phyloP scores from a whole-genome alignment of 2,797 vertebrate genomes.

The Phataginus tricuspis region DNA sequence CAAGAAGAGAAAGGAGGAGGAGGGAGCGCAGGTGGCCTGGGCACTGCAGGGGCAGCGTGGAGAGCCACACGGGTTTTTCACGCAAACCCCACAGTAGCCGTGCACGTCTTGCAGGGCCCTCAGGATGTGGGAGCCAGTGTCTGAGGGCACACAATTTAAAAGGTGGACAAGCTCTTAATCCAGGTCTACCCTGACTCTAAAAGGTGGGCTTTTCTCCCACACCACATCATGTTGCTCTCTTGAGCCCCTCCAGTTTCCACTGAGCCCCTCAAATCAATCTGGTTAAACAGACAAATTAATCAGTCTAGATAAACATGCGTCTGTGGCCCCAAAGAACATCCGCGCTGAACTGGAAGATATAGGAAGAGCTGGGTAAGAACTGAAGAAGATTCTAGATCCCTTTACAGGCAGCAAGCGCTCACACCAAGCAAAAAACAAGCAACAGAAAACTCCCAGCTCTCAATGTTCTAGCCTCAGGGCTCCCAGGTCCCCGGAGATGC shows the following conservation, averaged over 20 bases:
- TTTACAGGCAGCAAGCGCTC: background rate
- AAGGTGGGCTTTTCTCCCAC: background rate
- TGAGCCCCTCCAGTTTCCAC: background rate
- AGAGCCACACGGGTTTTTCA: background rate
- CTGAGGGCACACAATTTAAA: background rate
- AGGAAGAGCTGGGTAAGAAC: background rate
- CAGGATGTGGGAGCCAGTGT: fast-evolving
- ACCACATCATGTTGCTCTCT: background rate
- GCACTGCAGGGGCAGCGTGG: background rate
- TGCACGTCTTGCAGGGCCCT: background rate
- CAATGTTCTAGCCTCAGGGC: background rate
- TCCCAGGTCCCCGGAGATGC: background rate
- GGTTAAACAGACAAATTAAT: background rate
- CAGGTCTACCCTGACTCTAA: background rate
- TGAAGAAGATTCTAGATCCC: background rate
- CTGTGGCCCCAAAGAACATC: background rate
- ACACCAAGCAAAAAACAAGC: background rate
- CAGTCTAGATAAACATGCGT: background rate
- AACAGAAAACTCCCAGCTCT: background rate
- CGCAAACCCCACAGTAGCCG: background rate
- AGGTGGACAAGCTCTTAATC: background rate
- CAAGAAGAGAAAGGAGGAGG: background rate
- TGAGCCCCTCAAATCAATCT: background rate
- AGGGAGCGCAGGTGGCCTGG: background rate
- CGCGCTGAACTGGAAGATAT: background rate